Evolutionary conservation across 2,888 invertebrate genomes (phyloP), one percentile per base, ranked within the genome.

Genomic region (Miltochrista miniata): DNA sequence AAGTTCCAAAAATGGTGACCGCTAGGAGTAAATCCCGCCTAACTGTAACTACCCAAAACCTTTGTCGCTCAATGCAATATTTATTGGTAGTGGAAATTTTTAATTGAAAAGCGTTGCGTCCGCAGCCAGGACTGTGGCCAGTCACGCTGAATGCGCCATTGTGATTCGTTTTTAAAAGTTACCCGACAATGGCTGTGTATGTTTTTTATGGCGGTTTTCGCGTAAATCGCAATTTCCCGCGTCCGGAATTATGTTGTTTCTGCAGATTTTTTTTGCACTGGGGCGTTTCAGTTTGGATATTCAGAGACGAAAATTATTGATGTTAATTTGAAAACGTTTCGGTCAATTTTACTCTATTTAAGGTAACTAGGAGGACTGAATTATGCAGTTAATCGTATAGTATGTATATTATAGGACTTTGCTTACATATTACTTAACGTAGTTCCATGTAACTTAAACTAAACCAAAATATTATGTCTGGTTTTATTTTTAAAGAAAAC

Each of bases 141-240:
- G 62, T 66, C 61, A 66, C 61, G 61, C 64, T 66, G 61, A 66
- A 64, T 66, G 59, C 68, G 39, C 61, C 55, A 66, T 66, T 66
- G 66, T 66, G 66, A 66, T 66, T 61, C 68, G 56, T 59, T 85
- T 85, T 68, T 65, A 63, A 68, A 68, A 68, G 63, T 82, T 87
- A 87, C 81, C 77, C 80, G 77, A 79, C 75, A 74, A 75, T 74
- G 74, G 79, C 80, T 81, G 87, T 87, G 68, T 64, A 61, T 64
- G 68, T 67, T 59, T 61, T 68, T 64, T 68, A 64, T 61, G 56
- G 64, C 54, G 61, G 54, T 65, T 64, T 58, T 61, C 53, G 63
- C 63, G 61, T 68, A 68, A 68, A 65, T 59, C 59, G 66, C 68
- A 63, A 68, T 66, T 66, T 66, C 66, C 66, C 64, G 56, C 48